Percentiles rank a stretch among this genome's conserved stretches.
These are phyloP conservation scores for Lynx canadensis DNA, from an alignment of 2,113 vertebrate genomes.

Conservation along the genomic window DNA sequence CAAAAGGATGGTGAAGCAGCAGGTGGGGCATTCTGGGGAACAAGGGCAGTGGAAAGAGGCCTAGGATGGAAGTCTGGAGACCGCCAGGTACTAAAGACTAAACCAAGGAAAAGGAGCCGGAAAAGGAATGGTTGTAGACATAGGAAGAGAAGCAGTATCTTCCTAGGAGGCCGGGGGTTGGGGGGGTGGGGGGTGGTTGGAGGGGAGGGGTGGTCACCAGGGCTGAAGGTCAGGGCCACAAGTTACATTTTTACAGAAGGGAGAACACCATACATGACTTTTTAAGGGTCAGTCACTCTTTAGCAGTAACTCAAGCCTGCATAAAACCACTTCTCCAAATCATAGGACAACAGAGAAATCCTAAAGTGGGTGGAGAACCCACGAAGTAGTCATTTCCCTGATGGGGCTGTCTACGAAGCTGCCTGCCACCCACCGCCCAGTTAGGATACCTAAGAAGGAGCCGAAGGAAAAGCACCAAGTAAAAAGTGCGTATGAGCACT, in stretches of 20 bases:
- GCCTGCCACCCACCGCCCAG: background rate
- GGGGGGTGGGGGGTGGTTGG: no score
- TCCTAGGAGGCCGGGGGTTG: background rate
- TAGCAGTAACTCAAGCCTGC: background rate
- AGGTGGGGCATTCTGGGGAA: background rate
- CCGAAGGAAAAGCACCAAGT: background rate
- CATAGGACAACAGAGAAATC: background rate
- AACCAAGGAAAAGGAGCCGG: background rate
- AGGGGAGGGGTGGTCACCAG: no score
- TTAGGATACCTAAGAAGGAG: background rate
- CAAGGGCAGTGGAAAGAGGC: background rate
- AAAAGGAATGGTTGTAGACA: fast-evolving
- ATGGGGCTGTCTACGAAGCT: background rate
- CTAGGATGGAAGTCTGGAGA: background rate
- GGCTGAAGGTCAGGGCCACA: fast-evolving
- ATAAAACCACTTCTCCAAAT: background rate
- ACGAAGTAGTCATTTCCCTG: background rate
- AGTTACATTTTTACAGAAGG: background rate
- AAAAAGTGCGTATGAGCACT: background rate
- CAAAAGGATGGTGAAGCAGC: background rate
- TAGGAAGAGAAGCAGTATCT: background rate
- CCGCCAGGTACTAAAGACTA: background rate
- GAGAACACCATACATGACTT: background rate
- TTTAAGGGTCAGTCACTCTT: background rate
- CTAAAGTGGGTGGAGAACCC: background rate